Evolutionary conservation across 2,888 invertebrate species (phyloP), one percentile per base, ranked within the genome.

Genomic region (Euproctis similis): DNA sequence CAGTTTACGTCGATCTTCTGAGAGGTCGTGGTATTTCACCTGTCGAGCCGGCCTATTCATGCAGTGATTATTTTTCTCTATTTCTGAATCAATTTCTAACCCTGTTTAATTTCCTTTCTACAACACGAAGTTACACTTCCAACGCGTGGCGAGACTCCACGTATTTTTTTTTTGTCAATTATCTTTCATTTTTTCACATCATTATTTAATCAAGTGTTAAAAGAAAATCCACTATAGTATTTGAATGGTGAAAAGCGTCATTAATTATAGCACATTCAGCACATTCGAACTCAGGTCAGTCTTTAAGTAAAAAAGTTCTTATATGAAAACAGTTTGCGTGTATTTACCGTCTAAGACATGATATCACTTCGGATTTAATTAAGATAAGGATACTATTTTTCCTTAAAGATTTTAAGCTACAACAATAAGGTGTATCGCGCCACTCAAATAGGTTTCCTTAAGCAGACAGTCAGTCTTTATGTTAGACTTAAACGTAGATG

Each of bases 261-360:
- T 49, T 34, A 48, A 54, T 39, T 43, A 43, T 24, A 47, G 39
- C 48, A 51, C 39, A 19, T 9, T 30, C 17, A 30, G 34, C 44
- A 41, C 48, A 39, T 29, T 31, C 46, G 52, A 59, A 59, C 55
- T 51, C 41, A 56, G 39, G 47, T 63, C 63, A 63, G 63, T 63
- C 63, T 63, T 63, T 59, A 57, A 53, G 51, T 61, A 21, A 21
- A 31, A 14, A 26, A 36, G n/a, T 25, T 16, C 34, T 38, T 36
- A 31, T 30, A 37, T 30, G 36, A 31, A 19, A 49, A 34, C 7
- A 9, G 9, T 8, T 10, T 10, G 10, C 2, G 10, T 10, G 14
- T 4, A 14, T 14, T 14, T n/a, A n/a, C n/a, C n/a, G n/a, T 19
- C 19, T n/a, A 8, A 19, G 8, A 19, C n/a, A 19, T 8, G 19